Conservation (phyloP, 2,888 invertebrate genomes). For the Toxonevra muliebris region DNA sequence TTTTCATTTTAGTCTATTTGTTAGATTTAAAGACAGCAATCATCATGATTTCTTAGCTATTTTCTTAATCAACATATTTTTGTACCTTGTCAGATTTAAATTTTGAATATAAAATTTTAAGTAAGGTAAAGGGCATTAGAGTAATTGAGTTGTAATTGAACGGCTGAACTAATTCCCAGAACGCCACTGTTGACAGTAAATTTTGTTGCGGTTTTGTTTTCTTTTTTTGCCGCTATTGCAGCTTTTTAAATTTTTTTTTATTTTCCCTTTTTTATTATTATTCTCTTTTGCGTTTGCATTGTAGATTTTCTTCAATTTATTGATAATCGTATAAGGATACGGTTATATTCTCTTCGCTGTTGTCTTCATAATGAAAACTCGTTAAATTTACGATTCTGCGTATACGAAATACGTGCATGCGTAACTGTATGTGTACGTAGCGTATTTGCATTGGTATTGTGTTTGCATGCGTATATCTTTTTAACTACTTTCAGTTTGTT, state of each 20-base stretch:
- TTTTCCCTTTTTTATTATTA: not conserved
- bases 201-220: not conserved
- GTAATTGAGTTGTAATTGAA: too few species aligned
- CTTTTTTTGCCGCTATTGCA: not conserved
- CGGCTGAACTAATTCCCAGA: too few species aligned
- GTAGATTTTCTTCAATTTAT: conserved; percentile 15
- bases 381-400: conserved; percentile 44
- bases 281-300: not conserved
- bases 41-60: too few species aligned
- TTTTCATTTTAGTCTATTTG: too few species aligned
- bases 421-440: too few species aligned
- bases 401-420: too few species aligned
- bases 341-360: conserved; percentile 14
- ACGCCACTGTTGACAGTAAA: not conserved
- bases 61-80: too few species aligned
- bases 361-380: conserved; percentile 34
- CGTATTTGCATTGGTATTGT: conserved; percentile 10
- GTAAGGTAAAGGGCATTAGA: too few species aligned
- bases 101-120: too few species aligned
- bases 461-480: conserved; percentile 33
- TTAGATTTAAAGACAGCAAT: too few species aligned
- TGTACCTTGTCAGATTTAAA: too few species aligned
- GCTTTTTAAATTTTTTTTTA: not conserved
- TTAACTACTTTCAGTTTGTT: conserved; percentile 43
- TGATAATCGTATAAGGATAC: not conserved